These are phyloP conservation scores for Nicator chloris DNA, from an alignment of 2,113 vertebrate species.

Conservation along the genomic window DNA sequence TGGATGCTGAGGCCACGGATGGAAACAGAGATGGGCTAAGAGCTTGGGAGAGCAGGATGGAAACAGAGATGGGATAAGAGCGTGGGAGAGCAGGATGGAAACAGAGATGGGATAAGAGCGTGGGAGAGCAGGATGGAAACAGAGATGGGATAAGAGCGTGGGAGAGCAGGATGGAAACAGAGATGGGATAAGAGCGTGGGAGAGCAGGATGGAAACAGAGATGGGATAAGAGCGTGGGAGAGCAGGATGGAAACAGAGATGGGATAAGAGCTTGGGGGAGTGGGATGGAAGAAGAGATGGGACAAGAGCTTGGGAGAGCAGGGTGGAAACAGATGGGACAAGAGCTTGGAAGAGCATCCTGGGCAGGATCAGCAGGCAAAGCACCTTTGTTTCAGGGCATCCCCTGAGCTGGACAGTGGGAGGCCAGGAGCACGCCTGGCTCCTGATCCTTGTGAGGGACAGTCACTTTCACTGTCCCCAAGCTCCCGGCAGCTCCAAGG, in stretches of 20 bases:
- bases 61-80: background rate
- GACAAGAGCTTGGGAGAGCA: accelerated
- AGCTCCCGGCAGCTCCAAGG: background rate
- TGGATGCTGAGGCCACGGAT: accelerated
- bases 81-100: background rate
- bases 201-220: accelerated
- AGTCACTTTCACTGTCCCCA: background rate
- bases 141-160: background rate
- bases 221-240: background rate
- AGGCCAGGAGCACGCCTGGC: background rate
- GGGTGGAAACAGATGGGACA: background rate
- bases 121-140: accelerated
- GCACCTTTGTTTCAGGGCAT: background rate
- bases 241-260: accelerated
- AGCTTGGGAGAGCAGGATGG: too few species aligned
- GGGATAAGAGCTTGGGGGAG: too few species aligned
- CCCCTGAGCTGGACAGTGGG: background rate
- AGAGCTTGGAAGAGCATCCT: background rate
- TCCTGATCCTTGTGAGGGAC: background rate
- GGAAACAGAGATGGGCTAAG: too few species aligned
- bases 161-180: accelerated
- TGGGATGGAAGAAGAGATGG: accelerated
- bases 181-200: too few species aligned
- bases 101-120: background rate
- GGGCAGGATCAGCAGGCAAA: background rate